Evolutionary conservation across 2,888 invertebrate species (phyloP).

Genomic region (Dyspetes luteomarginatus): DNA sequence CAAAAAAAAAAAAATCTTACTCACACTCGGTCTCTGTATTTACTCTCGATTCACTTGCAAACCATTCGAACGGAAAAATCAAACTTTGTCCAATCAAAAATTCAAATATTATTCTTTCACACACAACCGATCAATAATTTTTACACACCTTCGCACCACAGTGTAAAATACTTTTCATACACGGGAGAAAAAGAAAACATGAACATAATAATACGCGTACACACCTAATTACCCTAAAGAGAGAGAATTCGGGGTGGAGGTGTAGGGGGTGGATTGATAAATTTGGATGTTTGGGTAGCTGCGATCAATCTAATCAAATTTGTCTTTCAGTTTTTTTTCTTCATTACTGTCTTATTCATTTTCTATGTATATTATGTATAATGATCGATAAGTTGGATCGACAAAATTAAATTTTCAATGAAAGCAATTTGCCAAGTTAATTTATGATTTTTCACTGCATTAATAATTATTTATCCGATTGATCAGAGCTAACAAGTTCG

Average conservation of each 20-base stretch:
- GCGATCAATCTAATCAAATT: slow-evolving; percentile 72
- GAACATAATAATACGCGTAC: slow-evolving; percentile 63
- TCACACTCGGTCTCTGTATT: slow-evolving; percentile 51
- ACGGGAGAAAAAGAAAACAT: slow-evolving; percentile 32
- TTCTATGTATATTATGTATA: no score
- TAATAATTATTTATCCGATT: slow-evolving; percentile 42
- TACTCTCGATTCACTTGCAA: slow-evolving; percentile 62
- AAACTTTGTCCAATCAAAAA: slow-evolving; percentile 61
- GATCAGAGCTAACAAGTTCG: slow-evolving; percentile 50
- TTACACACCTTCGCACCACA: slow-evolving; percentile 73
- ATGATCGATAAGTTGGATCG: slow-evolving; percentile 66
- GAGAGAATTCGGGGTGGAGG: slow-evolving; percentile 74
- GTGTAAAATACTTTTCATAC: slow-evolving; percentile 73
- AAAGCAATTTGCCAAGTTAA: background rate
- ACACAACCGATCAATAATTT: slow-evolving; percentile 76
- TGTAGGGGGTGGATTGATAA: slow-evolving; percentile 58
- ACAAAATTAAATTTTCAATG: slow-evolving; percentile 50
- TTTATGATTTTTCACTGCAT: no score
- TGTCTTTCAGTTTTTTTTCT: no score
- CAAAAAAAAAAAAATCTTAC: slow-evolving; percentile 35
- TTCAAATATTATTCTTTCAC: slow-evolving; percentile 70
- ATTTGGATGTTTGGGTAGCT: slow-evolving; percentile 71
- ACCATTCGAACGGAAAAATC: slow-evolving; percentile 66
- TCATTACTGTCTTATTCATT: no score
- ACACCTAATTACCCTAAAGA: slow-evolving; percentile 73